Percentiles rank a stretch among this genome's conserved stretches.
phyloP scores from a whole-genome alignment of 1,140 invertebrate genomes.

The Phortica variegata region DNA sequence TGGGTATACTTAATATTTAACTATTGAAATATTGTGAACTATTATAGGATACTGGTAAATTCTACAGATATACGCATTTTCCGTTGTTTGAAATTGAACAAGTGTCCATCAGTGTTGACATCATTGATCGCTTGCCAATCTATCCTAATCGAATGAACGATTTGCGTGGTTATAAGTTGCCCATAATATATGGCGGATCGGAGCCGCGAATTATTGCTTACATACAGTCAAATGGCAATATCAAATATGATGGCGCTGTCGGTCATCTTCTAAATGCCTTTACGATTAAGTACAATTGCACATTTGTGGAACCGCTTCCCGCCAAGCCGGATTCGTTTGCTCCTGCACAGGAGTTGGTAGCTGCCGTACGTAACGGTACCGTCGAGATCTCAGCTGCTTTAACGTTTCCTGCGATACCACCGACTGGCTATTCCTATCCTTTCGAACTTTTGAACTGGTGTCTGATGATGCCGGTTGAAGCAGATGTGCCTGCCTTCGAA shows the following conservation, averaged over 20 bases:
- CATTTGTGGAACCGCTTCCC: slow-evolving; percentile 22
- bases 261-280: slow-evolving; percentile 41
- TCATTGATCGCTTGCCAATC: not conserved
- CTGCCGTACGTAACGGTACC: slow-evolving; percentile 30
- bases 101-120: not conserved
- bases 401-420: slow-evolving; percentile 28
- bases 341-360: slow-evolving; percentile 26
- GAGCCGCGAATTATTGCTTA: slow-evolving; percentile 36
- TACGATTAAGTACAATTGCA: slow-evolving; percentile 31
- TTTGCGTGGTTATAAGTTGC: slow-evolving; percentile 24
- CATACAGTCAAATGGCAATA: slow-evolving; percentile 16
- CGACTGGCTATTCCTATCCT: slow-evolving; percentile 29
- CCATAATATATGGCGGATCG: slow-evolving; percentile 31
- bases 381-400: slow-evolving; percentile 36
- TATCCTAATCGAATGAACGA: slow-evolving; percentile 34
- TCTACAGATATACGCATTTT: slow-evolving; percentile 37
- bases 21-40: not conserved
- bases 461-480: slow-evolving; percentile 39
- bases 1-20: not conserved
- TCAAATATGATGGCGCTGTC: slow-evolving; percentile 30
- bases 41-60: slow-evolving; percentile 17
- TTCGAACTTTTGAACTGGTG: slow-evolving; percentile 43
- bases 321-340: slow-evolving; percentile 8
- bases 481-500: slow-evolving; percentile 34
- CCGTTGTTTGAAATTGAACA: slow-evolving; percentile 30